Evolutionary conservation across 2,888 invertebrate genomes (phyloP).

Genomic region (Formica aserva): DNA sequence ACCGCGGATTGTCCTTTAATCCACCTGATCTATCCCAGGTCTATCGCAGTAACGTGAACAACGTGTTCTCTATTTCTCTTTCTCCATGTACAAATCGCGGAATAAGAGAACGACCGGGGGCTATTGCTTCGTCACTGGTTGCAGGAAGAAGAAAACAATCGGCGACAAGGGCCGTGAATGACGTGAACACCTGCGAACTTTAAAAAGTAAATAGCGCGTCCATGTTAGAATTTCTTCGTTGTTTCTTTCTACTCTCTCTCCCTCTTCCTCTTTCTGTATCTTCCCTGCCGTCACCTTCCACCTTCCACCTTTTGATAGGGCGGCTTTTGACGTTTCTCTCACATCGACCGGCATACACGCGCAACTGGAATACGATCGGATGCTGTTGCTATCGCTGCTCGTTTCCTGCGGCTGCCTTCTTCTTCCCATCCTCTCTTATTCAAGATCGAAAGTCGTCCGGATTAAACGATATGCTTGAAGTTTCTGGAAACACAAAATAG

Average conservation of each 20-base stretch:
- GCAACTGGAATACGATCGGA: constrained; percentile 42
- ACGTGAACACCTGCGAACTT: constrained; percentile 69
- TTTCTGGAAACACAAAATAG: constrained; percentile 44
- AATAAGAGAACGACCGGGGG: constrained; percentile 23
- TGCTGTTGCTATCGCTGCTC: constrained; percentile 33
- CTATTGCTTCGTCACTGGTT: background rate
- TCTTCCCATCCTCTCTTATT: constrained; percentile 67
- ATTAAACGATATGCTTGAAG: constrained; percentile 41
- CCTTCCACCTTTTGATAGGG: constrained; percentile 27
- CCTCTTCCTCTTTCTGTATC: constrained; percentile 16
- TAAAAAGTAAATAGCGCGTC: constrained; percentile 62
- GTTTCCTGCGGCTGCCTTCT: constrained; percentile 65
- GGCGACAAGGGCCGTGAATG: constrained; percentile 59
- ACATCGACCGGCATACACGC: constrained; percentile 31
- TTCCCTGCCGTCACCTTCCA: constrained; percentile 31
- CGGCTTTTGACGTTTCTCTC: constrained; percentile 44
- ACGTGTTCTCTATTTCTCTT: constrained; percentile 23
- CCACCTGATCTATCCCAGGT: constrained; percentile 5
- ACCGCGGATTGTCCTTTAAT: constrained; percentile 1
- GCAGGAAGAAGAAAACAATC: constrained; percentile 1
- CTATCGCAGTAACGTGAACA: background rate
- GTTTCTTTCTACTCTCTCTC: constrained; percentile 32
- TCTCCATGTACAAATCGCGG: background rate
- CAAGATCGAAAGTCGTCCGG: constrained; percentile 42
- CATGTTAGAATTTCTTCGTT: constrained; percentile 53